Evolutionary conservation across 2,797 vertebrate genomes (phyloP).

Genomic region (Pseudotriccus pelzelni): DNA sequence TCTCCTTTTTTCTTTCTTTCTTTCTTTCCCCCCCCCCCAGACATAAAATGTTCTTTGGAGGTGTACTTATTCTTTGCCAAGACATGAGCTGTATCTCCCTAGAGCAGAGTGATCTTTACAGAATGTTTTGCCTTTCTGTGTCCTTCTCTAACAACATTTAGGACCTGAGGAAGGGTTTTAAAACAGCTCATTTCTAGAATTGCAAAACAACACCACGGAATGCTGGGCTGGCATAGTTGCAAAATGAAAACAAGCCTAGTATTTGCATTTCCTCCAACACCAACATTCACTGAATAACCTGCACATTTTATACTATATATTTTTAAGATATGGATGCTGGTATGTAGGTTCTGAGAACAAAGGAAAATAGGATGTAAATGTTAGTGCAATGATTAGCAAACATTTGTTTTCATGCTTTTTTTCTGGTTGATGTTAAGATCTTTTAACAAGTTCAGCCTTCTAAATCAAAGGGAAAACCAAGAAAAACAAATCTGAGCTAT

Average conservation of each 20-base stretch:
- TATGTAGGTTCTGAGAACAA: background rate
- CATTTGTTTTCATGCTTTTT: background rate
- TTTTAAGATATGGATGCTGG: background rate
- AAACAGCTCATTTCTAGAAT: background rate
- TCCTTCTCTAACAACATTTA: background rate
- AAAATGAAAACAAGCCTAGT: background rate
- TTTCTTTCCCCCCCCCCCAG: background rate
- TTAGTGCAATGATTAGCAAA: background rate
- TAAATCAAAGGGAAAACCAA: background rate
- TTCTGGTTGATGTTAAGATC: background rate
- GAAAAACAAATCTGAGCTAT: background rate
- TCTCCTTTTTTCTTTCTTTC: fast-evolving
- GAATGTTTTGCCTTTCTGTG: background rate
- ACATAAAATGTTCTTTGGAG: background rate
- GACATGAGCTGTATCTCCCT: background rate
- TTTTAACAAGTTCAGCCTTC: background rate
- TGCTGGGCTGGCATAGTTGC: background rate
- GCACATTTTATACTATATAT: fast-evolving
- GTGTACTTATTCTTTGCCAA: background rate
- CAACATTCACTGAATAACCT: background rate
- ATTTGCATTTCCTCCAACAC: background rate
- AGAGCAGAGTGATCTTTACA: background rate
- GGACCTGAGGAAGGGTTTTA: background rate
- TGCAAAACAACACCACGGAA: background rate
- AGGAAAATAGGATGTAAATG: background rate